Evolutionary conservation across 2,797 vertebrate genomes (phyloP), one percentile per base, ranked within the genome.

Genomic region (Pygocentrus nattereri): DNA sequence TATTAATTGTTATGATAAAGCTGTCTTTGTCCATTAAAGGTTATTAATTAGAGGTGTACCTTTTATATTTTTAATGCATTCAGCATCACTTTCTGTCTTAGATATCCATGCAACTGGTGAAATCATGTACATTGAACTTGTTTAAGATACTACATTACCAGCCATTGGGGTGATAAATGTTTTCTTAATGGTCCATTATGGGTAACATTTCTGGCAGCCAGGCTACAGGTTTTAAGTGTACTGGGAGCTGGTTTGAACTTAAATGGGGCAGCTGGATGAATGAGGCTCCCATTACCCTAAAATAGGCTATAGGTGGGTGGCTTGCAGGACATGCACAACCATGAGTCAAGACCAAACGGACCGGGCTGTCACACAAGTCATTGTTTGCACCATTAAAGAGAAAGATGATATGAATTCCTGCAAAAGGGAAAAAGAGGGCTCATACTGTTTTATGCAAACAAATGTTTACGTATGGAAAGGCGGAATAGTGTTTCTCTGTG

Each of bases 231-330:
- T 84, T 81, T 59, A 73, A 81, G 78, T 82, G 84, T 81, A 84
- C 77, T 67, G 68, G 84, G 50, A 83, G 73, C 58, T 80, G 73
- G 68, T 78, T 56, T 75, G 65, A 87, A 76, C 84, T 78, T 71
- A 84, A 87, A 83, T 85, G 65, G 76, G 82, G 21, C 84, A 82
- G 49, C 44, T 58, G 79, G 84, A 87, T 85, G 74, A 84, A 85
- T 84, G 65, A 84, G 82, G 61, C 59, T 76, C 81, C 58, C 50
- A 74, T 69, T 69, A 74, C 49, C 49, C 80, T 84, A 71, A 84
- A 80, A 79, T 76, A 75, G 65, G 74, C 69, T n/a, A 30, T 64
- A 47, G 79, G 73, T 80, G 82, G 52, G 76, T 79, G 79, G 77
- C 69, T 78, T 30, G 52, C 79, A 76, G 74, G 23, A 72, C 61